Evolutionary conservation across 2,888 invertebrate species (phyloP), one percentile per base, ranked within the genome.

Genomic region (Galeruca laticollis): DNA sequence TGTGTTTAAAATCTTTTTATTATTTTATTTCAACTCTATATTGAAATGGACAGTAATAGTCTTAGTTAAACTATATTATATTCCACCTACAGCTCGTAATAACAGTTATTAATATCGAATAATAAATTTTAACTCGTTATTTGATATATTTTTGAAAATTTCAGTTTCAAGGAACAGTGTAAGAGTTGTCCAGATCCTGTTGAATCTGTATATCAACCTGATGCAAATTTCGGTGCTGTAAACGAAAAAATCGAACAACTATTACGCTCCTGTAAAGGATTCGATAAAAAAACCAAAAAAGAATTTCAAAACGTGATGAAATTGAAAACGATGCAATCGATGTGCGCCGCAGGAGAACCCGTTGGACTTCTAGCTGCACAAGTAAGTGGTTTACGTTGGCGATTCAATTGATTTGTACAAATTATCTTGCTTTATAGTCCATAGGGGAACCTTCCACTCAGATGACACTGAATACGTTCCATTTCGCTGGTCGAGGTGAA

Each of bases 391-490:
- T 52, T 26, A 43, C 13, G 43, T 6, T n/a, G n/a, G 8, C 26
- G 11, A 11, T n/a, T 21, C 13, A 26, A 26, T 26, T 9, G 49
- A 49, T n/a, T 15, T 3, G 3, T 13, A 3, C 11, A 43, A 43
- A 43, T 20, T 11, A 21, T 51, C n/a, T 43, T 15, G 31, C 10
- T 59, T 77, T 82, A 69, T 72, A 84, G 88, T 98, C 98, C 0
- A 94, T 99, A 72, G 99, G 99, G 68, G 99, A 99, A 86, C 99
- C 99, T 0, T 99, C 99, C 1, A 99, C 99, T 70, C 99, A 99
- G 89, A 99, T 99, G 99, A 99, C 99, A 80, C 87, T 99, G 83
- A 99, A 99, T 86, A 99, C 99, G 49, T 99, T 99, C 86, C 99
- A 99, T 84, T 99, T 99, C 85, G 99, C 99, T 79, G 99, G 99